Evolutionary conservation across 2,888 invertebrate genomes (phyloP).

Genomic region (Brachycybe producta): DNA sequence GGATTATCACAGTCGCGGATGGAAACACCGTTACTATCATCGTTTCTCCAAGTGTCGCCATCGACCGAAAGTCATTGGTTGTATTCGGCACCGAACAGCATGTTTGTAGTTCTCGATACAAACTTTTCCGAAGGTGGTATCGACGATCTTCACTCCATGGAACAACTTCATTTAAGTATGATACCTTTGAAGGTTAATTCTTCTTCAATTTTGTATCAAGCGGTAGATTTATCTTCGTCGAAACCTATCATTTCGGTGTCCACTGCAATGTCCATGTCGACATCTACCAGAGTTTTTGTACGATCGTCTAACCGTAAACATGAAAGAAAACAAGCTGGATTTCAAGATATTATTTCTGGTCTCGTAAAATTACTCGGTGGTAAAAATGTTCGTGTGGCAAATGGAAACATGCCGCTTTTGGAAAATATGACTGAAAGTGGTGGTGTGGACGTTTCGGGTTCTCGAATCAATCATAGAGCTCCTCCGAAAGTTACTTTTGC

Average conservation of each 20-base stretch:
- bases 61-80: too few species aligned
- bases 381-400: constrained; percentile 50
- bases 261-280: background rate
- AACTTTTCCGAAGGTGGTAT: too few species aligned
- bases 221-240: too few species aligned
- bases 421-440: constrained; percentile 32
- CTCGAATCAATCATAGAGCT: constrained; percentile 72
- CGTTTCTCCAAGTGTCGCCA: too few species aligned
- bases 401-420: background rate
- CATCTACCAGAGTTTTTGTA: constrained; percentile 8
- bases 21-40: too few species aligned
- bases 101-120: too few species aligned
- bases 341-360: constrained; percentile 73
- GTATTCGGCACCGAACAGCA: too few species aligned
- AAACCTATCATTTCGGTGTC: background rate
- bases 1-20: too few species aligned
- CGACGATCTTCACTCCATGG: too few species aligned
- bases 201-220: too few species aligned
- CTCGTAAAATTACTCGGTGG: constrained; percentile 77
- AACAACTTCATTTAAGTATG: too few species aligned
- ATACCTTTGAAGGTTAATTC: too few species aligned
- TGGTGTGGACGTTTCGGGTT: constrained; percentile 22
- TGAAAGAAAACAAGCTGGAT: constrained; percentile 5
- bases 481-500: constrained; percentile 61
- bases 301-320: constrained; percentile 10